Base-by-base conservation (phyloP, 1,140 invertebrate species). In the Ericerus pela region DNA sequence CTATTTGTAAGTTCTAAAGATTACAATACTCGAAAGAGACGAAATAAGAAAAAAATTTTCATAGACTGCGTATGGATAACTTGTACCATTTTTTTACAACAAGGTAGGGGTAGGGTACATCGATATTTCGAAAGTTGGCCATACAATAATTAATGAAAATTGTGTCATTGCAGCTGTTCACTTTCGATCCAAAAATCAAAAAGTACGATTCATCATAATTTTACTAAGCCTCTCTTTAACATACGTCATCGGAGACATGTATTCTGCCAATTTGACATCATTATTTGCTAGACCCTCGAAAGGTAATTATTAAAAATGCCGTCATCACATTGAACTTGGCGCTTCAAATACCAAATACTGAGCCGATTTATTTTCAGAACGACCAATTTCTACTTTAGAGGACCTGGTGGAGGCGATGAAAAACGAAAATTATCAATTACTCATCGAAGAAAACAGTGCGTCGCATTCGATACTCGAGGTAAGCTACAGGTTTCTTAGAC, bases 231-330 rank as follows among this genome's bases (percentile, higher is more conserved):
- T 82, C 5, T 75, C 77, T 18, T 76, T 78, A 14, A 83, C 81
- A 1, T 84, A 82, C 67, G 78, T 82, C 0, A 76, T 84, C 36
- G 79, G 77, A 1, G 80, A 82, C 63, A 78, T 83, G 68, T 83
- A 82, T 63, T 81, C 80, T 0, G 81, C 81, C 3, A 81, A 80
- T 67, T 66, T 82, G 47, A 82, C 80, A 12, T 82, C 80, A 1
- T 68, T 82, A 30, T 70, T 83, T 27, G 80, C 81, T 0, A 69
- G 75, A 52, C 80, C 81, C 5, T 76, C 67, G 52, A 66, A 69
- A 70, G 72, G 72, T 73, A 66, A 55, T 33, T 33, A 10, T 33
- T 33, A 10, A 33, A 33, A 8, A n/a, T 33, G n/a, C 30, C 30
- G 8, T 10, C n/a, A 33, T 33, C 30, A n/a, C 8, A 33, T 33